Evolutionary conservation across 2,888 invertebrate species (phyloP).

Genomic region (Bellardia pandia): DNA sequence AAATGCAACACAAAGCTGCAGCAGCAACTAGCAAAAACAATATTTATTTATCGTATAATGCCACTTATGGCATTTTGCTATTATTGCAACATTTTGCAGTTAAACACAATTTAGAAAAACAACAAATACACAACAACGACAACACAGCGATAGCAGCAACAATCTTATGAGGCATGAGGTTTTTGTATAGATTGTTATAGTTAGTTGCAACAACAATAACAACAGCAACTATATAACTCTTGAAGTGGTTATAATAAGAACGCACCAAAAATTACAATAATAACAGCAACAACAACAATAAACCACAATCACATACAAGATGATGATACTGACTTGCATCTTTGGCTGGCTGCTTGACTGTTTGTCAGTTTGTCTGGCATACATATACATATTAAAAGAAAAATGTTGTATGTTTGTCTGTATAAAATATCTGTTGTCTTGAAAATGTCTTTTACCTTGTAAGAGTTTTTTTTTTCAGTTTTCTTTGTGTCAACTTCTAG

Average conservation of each 20-base stretch:
- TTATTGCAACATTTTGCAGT: slow-evolving; percentile 69
- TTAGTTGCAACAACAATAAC: slow-evolving; percentile 72
- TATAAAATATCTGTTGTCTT: slow-evolving; percentile 43
- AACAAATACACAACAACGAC: slow-evolving; percentile 8
- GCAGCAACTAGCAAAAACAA: slow-evolving; percentile 18
- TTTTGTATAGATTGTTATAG: slow-evolving; percentile 68
- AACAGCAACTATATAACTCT: slow-evolving; percentile 41
- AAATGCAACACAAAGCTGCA: slow-evolving; percentile 55
- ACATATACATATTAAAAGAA: neutral
- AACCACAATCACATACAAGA: slow-evolving; percentile 59
- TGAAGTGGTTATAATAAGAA: slow-evolving; percentile 71
- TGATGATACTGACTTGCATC: slow-evolving; percentile 18
- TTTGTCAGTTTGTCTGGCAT: slow-evolving; percentile 30
- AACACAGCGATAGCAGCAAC: slow-evolving; percentile 20
- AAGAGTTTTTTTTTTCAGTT: slow-evolving; percentile 18
- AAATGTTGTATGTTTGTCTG: neutral
- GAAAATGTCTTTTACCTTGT: slow-evolving; percentile 52
- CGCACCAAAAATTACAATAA: slow-evolving; percentile 64
- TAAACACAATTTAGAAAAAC: slow-evolving; percentile 68
- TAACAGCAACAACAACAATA: slow-evolving; percentile 39
- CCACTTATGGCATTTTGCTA: slow-evolving; percentile 69
- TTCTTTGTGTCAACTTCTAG: neutral
- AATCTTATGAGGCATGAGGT: neutral
- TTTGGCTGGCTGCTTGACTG: slow-evolving; percentile 4
- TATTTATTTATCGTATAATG: slow-evolving; percentile 64